These are phyloP conservation scores for Lineus longissimus DNA, from an alignment of 1,140 invertebrate genomes.

Conservation along the genomic window DNA sequence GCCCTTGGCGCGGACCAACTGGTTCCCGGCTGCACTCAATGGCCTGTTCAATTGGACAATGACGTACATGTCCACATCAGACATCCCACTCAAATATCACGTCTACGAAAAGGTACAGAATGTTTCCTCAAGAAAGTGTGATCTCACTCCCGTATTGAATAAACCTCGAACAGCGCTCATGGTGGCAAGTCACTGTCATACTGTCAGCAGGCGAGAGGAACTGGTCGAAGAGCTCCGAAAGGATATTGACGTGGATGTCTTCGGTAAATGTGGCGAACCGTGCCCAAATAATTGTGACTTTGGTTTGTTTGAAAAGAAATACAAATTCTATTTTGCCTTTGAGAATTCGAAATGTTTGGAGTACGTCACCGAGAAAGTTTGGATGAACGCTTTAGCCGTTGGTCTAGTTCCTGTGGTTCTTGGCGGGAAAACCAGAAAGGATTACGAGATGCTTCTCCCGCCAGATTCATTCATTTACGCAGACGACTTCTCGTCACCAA, in stretches of 20 bases:
- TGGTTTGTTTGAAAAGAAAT: slow-evolving; percentile 77
- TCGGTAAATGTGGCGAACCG: slow-evolving; percentile 8
- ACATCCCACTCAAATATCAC: no score
- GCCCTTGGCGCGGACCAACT: no score
- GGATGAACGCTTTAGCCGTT: slow-evolving; percentile 16
- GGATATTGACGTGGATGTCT: slow-evolving; percentile 7
- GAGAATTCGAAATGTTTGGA: slow-evolving; percentile 47
- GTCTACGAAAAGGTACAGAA: no score
- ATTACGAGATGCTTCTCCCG: slow-evolving; percentile 13
- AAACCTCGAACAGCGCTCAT: no score
- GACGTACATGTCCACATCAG: no score
- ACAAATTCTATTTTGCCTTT: slow-evolving; percentile 94
- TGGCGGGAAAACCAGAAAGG: slow-evolving; percentile 76
- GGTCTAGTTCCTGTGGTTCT: slow-evolving; percentile 83
- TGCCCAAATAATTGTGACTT: slow-evolving; percentile 11
- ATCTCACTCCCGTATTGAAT: no score
- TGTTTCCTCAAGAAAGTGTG: no score
- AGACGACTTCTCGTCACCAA: slow-evolving; percentile 13
- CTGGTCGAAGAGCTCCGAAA: not conserved
- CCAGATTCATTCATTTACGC: slow-evolving; percentile 15
- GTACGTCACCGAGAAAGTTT: slow-evolving; percentile 55
- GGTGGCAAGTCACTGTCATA: no score
- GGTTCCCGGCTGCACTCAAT: no score
- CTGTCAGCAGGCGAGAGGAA: not conserved
- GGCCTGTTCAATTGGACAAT: no score